Percentiles rank a stretch among this genome's conserved stretches.
Evolutionary conservation across 2,888 invertebrate genomes (phyloP).

Genomic region (Hypena proboscidalis): DNA sequence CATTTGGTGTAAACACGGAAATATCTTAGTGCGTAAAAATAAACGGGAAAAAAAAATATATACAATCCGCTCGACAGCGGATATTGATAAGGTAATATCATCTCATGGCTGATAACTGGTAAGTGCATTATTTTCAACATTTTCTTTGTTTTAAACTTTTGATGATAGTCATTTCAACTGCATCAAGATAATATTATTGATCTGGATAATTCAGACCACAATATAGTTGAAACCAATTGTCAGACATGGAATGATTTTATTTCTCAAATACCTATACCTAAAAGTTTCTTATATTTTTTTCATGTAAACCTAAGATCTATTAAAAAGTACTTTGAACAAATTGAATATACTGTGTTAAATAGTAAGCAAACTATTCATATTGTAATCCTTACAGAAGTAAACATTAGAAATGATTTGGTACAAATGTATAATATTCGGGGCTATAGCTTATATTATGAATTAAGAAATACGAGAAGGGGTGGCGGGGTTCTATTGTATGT

Average conservation of each 20-base stretch:
- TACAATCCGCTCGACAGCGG: neutral
- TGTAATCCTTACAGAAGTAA: neutral
- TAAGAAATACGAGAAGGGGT: neutral
- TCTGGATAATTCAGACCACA: neutral
- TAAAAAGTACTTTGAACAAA: neutral
- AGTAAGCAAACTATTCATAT: neutral
- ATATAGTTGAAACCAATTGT: neutral
- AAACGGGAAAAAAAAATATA: neutral
- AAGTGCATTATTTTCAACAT: too few species aligned
- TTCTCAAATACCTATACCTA: neutral
- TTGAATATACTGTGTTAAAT: neutral
- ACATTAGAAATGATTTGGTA: neutral
- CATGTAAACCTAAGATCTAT: neutral
- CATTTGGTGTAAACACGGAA: neutral
- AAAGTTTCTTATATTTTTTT: neutral
- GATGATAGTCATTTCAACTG: neutral
- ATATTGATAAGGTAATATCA: neutral
- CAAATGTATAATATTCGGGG: neutral
- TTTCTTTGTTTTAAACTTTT: neutral
- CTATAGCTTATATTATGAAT: neutral
- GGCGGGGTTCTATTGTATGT: neutral
- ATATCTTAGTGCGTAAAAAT: neutral
- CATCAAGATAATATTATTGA: neutral
- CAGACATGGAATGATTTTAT: neutral
- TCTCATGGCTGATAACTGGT: neutral